Percentiles rank a stretch among this genome's conserved stretches.
Conservation (phyloP, 1,140 invertebrate genomes). For the Drosophila ohnishii region DNA sequence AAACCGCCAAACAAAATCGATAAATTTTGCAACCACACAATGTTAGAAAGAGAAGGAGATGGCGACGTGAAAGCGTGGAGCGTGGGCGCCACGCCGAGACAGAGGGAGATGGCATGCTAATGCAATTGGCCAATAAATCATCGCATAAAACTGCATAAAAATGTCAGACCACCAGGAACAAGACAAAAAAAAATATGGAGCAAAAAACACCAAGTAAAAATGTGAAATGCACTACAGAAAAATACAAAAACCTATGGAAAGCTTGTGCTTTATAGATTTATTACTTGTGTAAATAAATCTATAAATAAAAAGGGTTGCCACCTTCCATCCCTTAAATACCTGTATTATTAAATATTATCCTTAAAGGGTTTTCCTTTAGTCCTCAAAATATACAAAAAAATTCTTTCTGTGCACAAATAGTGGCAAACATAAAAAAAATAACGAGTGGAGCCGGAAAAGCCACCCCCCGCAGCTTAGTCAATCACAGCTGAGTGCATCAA, state of each 20-base stretch:
- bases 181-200: background rate
- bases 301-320: background rate
- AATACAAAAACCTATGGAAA: background rate
- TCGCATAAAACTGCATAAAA: constrained; percentile 60
- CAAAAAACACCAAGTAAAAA: constrained; percentile 9
- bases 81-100: background rate
- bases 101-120: constrained; percentile 48
- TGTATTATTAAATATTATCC: no score
- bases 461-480: constrained; percentile 23
- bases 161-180: constrained; percentile 23
- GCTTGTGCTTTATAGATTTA: no score
- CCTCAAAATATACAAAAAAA: background rate
- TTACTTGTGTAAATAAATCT: no score
- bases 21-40: constrained; percentile 54
- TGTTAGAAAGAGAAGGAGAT: background rate
- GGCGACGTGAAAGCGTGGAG: background rate
- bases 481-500: constrained; percentile 56
- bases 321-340: no score
- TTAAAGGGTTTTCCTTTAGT: no score
- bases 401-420: constrained; percentile 34
- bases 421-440: background rate
- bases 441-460: background rate
- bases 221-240: constrained; percentile 4
- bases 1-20: constrained; percentile 73
- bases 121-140: constrained; percentile 77